Evolutionary conservation across 2,888 invertebrate genomes (phyloP).

Genomic region (Stenurella melanura): DNA sequence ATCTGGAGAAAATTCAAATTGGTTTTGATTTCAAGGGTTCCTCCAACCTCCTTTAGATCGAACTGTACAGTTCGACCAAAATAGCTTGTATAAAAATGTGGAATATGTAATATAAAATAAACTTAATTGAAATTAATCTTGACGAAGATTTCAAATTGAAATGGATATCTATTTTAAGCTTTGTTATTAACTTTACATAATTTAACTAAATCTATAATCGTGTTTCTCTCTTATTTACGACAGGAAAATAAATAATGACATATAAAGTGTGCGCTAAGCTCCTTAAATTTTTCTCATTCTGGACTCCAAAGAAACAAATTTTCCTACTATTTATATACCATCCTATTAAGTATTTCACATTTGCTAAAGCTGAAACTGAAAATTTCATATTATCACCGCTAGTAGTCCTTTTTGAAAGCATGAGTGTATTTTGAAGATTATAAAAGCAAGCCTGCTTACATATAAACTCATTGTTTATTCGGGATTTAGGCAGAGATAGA

Average conservation of each 20-base stretch:
- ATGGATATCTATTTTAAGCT: no score
- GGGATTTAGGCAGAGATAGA: conserved; percentile 24
- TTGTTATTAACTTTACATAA: neutral
- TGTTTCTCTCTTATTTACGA: neutral
- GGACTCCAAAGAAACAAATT: neutral
- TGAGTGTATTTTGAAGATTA: conserved; percentile 27
- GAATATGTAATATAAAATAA: no score
- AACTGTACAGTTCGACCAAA: no score
- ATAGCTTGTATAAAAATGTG: no score
- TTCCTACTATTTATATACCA: conserved; percentile 1
- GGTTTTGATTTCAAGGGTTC: no score
- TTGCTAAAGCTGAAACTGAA: conserved; percentile 15
- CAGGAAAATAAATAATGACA: neutral
- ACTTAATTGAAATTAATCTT: no score
- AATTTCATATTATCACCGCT: neutral
- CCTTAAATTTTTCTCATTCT: neutral
- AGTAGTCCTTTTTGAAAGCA: neutral
- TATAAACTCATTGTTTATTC: conserved; percentile 29
- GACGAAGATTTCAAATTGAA: no score
- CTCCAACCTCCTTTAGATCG: no score
- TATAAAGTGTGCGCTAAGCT: neutral
- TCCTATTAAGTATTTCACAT: conserved; percentile 15
- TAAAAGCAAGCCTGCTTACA: conserved; percentile 20
- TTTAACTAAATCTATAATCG: neutral
- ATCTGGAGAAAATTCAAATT: no score